Evolutionary conservation across 2,888 invertebrate genomes (phyloP).

Genomic region (Conchocele bisecta): DNA sequence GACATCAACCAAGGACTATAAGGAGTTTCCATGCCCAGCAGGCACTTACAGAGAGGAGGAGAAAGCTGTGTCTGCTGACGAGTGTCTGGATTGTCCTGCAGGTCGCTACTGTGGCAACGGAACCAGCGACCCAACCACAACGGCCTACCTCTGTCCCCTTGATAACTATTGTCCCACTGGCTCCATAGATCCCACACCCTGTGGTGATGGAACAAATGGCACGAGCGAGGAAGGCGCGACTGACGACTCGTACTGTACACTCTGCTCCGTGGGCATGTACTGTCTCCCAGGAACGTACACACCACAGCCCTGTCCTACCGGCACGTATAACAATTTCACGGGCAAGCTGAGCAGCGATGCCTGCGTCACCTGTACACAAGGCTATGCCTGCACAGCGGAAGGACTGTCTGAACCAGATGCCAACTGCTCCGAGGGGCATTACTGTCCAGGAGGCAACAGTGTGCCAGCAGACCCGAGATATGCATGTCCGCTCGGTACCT

Average conservation of each 20-base stretch:
- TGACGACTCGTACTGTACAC: slow-evolving; percentile 70
- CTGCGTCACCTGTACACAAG: slow-evolving; percentile 75
- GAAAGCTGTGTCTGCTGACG: slow-evolving; percentile 62
- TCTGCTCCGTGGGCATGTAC: slow-evolving; percentile 68
- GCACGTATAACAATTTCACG: slow-evolving; percentile 73
- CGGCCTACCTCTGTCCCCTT: slow-evolving; percentile 75
- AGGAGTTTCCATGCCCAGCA: slow-evolving; percentile 73
- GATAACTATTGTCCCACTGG: slow-evolving; percentile 75
- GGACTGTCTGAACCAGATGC: slow-evolving; percentile 75
- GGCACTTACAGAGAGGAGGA: slow-evolving; percentile 67
- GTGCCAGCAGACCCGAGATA: slow-evolving; percentile 75
- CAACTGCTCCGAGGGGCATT: slow-evolving; percentile 78
- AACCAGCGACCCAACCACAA: slow-evolving; percentile 71
- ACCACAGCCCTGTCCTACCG: slow-evolving; percentile 74
- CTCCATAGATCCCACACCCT: slow-evolving; percentile 65
- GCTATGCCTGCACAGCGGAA: slow-evolving; percentile 74
- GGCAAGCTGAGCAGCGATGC: slow-evolving; percentile 53
- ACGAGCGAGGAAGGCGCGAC: slow-evolving; percentile 78
- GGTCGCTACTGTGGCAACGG: slow-evolving; percentile 78
- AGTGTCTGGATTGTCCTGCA: slow-evolving; percentile 75
- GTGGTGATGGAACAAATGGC: slow-evolving; percentile 77
- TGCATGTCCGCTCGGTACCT: slow-evolving; percentile 79
- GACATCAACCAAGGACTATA: slow-evolving; percentile 69
- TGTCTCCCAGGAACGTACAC: slow-evolving; percentile 67
- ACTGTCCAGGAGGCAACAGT: slow-evolving; percentile 79